phyloP scores from a whole-genome alignment of 2,888 invertebrate species.

The Panopea generosa region DNA sequence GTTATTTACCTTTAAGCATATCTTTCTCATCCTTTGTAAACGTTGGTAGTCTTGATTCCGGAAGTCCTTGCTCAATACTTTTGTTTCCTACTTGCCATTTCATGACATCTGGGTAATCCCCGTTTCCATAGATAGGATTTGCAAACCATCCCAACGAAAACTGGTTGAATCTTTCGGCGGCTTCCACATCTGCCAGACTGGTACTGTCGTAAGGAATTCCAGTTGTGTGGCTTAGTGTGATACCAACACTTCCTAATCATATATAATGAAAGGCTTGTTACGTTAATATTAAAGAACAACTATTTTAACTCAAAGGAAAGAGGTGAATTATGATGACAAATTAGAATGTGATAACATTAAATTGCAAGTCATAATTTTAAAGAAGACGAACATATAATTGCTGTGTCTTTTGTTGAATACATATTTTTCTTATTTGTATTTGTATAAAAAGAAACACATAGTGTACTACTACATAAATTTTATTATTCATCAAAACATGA shows the following conservation, averaged over 20 bases:
- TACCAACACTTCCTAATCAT: slow-evolving; percentile 66
- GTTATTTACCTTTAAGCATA: slow-evolving; percentile 74
- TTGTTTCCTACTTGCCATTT: slow-evolving; percentile 67
- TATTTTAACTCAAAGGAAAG: too few relatives aligned
- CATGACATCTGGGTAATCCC: slow-evolving; percentile 86
- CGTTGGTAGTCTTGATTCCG: slow-evolving; percentile 73
- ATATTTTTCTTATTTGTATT: too few relatives aligned
- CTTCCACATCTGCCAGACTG: slow-evolving; percentile 61
- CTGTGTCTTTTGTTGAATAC: too few relatives aligned
- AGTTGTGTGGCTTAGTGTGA: slow-evolving; percentile 68
- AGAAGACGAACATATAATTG: too few relatives aligned
- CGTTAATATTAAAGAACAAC: too few relatives aligned
- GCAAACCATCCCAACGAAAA: slow-evolving; percentile 79
- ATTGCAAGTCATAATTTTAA: too few relatives aligned
- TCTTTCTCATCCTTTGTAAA: slow-evolving; percentile 80
- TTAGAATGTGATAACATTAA: too few relatives aligned
- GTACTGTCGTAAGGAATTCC: slow-evolving; percentile 59
- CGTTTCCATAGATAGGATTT: slow-evolving; percentile 76
- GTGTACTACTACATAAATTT: too few relatives aligned
- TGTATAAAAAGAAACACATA: too few relatives aligned
- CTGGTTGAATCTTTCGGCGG: slow-evolving; percentile 66
- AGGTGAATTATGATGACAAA: too few relatives aligned
- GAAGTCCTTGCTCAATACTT: slow-evolving; percentile 65
- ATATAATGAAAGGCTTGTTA: not conserved
- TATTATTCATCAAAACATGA: too few relatives aligned